Conservation (phyloP, 2,797 vertebrate genomes). For the Halcyon leucocephala region DNA sequence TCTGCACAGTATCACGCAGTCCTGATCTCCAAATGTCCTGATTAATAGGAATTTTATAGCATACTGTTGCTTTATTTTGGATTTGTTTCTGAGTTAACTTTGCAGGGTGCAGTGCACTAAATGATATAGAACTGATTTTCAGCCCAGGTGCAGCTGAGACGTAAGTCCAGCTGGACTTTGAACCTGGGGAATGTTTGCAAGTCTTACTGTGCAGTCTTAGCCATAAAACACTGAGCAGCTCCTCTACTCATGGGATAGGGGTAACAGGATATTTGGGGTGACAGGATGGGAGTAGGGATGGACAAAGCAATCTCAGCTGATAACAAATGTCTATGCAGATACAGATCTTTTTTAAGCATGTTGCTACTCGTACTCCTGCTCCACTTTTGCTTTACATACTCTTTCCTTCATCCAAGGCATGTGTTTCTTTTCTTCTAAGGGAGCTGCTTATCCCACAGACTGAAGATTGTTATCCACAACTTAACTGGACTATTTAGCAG, state of each 20-base stretch:
- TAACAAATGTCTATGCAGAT: neutral
- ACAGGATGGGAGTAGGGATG: neutral
- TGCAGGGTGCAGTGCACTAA: neutral
- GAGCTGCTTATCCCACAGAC: neutral
- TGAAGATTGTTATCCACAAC: neutral
- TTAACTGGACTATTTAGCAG: neutral
- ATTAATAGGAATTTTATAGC: neutral
- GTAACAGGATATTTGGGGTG: neutral
- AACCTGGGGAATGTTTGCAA: neutral
- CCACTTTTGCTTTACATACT: neutral
- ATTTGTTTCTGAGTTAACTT: neutral
- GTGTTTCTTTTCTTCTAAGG: neutral
- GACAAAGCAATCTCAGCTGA: neutral
- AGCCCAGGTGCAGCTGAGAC: neutral
- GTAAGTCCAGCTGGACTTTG: neutral
- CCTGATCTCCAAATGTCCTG: neutral
- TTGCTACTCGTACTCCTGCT: accelerated
- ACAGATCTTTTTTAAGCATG: neutral
- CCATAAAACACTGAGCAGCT: neutral
- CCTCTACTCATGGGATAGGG: neutral
- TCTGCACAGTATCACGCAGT: neutral
- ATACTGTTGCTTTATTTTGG: neutral
- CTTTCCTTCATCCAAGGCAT: neutral
- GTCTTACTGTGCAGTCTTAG: neutral
- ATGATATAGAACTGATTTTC: neutral